phyloP scores from a whole-genome alignment of 2,113 vertebrate species.

The Fukomys damarensis region DNA sequence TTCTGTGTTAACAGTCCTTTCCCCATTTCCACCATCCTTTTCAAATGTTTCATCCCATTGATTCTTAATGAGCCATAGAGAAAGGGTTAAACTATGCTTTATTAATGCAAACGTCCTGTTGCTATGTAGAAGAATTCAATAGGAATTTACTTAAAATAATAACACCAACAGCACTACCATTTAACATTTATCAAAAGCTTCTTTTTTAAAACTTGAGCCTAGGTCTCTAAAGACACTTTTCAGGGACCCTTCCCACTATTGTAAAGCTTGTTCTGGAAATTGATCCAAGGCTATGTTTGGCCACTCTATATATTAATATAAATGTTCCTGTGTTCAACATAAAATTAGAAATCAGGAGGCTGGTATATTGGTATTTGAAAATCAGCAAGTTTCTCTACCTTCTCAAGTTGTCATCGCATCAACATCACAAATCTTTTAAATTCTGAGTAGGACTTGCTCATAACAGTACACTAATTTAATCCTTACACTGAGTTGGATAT shows the following conservation, averaged over 20 bases:
- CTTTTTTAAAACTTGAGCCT: neutral
- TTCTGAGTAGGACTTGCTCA: neutral
- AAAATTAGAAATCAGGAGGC: neutral
- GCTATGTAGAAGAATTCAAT: neutral
- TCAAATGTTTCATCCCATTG: neutral
- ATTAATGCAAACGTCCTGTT: neutral
- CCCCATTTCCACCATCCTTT: neutral
- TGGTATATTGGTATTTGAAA: neutral
- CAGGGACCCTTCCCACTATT: neutral
- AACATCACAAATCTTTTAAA: neutral
- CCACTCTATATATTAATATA: neutral
- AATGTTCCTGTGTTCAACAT: neutral
- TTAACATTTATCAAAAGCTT: neutral
- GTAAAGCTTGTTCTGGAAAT: neutral
- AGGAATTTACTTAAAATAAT: neutral
- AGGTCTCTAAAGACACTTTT: neutral
- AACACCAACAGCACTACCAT: neutral
- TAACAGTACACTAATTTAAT: neutral
- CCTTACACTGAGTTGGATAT: neutral
- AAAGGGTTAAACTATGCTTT: neutral
- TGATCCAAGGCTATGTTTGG: neutral
- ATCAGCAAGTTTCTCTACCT: conserved; percentile 5
- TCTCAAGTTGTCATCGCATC: neutral
- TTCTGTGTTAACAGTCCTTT: neutral
- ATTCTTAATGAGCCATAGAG: neutral